Evolutionary conservation across 2,888 invertebrate genomes (phyloP), one percentile per base, ranked within the genome.

Genomic region (Seira sanloemensis): DNA sequence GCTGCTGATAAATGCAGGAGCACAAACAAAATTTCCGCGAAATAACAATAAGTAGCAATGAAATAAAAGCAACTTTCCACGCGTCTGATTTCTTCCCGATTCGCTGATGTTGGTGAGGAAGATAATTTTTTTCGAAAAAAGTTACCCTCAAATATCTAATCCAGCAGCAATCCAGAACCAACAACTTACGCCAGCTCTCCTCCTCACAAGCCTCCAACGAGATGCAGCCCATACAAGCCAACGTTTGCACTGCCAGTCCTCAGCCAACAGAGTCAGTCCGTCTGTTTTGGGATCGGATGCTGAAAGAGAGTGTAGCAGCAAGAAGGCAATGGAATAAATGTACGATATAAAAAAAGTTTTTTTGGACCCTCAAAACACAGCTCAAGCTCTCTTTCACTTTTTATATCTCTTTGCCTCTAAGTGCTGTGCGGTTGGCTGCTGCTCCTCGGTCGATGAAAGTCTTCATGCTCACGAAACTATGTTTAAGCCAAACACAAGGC

Each of bases 391-490:
- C 69, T 68, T 37, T 26, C 75, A 68, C 58, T 74, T 46, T 65
- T 78, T 65, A 71, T 65, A 71, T 65, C 58, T 76, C 76, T 75
- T 81, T 74, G 74, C 76, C 68, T 65, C 75, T 75, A 74, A 76
- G 82, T 71, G 76, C 65, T 82, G 82, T 82, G 76, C 77, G 82
- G 76, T 76, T 82, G 82, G 82, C 77, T 82, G 82, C 71, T 71
- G 82, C 77, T 82, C 76, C 72, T 82, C 76, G 82, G 82, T 82
- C 82, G 82, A 82, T 82, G 82, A 82, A 82, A 82, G 82, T 82
- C 82, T 82, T 82, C 82, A 82, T 82, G 82, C 82, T 82, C 82
- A 71, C 66, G 76, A 81, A 81, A 81, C 76, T 72, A 67, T 66
- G 71, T 54, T 82, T 77, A 71, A 77, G 50, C 66, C 72, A 75